These are phyloP conservation scores for Parapsyche elsis DNA, from an alignment of 1,140 invertebrate species.

Conservation along the genomic window DNA sequence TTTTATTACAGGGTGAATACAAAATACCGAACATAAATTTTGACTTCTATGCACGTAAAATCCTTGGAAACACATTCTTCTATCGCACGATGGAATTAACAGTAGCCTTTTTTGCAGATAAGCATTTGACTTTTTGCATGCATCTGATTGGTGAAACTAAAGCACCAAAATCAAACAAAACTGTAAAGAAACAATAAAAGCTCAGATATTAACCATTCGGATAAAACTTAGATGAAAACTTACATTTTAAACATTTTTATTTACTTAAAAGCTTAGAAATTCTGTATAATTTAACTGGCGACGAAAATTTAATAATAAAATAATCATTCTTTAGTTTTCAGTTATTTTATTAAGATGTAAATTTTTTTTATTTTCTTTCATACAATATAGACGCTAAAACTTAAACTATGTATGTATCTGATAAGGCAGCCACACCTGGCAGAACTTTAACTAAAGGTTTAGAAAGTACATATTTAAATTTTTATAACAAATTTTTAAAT, in stretches of 20 bases:
- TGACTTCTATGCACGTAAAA: neutral
- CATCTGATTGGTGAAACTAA: neutral
- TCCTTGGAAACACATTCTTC: neutral
- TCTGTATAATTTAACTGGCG: no score
- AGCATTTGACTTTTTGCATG: neutral
- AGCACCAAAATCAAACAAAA: neutral
- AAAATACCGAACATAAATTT: neutral
- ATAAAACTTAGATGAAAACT: no score
- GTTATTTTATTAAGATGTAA: neutral
- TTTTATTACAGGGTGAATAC: neutral
- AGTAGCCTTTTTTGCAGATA: neutral
- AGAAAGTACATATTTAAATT: slow-evolving; percentile 36
- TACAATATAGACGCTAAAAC: neutral
- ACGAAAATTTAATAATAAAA: no score
- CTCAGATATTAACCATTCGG: no score
- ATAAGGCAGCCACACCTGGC: slow-evolving; percentile 91
- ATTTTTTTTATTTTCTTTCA: no score
- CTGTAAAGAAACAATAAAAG: neutral
- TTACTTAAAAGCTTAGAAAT: no score
- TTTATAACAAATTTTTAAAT: neutral
- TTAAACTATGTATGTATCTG: slow-evolving; percentile 72
- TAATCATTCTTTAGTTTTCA: neutral
- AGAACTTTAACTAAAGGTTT: slow-evolving; percentile 78
- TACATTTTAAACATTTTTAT: no score
- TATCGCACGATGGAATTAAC: neutral